A percentile compares a stretch with the other conserved stretches of the same genome.
These are phyloP conservation scores for Cottoperca gobio DNA, from an alignment of 2,797 vertebrate species.

Conservation along the genomic window DNA sequence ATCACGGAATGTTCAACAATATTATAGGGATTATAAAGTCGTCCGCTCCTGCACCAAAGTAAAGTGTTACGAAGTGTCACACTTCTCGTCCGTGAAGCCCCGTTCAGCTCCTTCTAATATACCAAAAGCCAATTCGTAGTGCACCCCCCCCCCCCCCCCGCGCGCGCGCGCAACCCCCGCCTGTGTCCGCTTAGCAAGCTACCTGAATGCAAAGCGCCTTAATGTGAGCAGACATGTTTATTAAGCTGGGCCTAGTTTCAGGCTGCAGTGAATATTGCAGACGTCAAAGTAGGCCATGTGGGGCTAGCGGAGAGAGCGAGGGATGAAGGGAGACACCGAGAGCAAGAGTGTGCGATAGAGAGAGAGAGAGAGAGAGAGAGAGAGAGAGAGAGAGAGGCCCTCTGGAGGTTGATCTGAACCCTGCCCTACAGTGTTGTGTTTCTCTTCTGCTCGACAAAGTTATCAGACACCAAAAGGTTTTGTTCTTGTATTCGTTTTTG, in stretches of 20 bases:
- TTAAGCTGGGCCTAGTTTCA: constrained; percentile 84
- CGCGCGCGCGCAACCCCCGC: constrained; percentile 66
- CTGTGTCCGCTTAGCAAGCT: constrained; percentile 74
- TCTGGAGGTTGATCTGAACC: constrained; percentile 74
- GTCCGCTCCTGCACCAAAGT: constrained; percentile 32
- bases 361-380: constrained; percentile 53
- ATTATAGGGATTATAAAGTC: constrained; percentile 36
- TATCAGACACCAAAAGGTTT: constrained; percentile 75
- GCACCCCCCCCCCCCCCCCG: constrained; percentile 57
- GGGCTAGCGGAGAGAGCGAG: constrained; percentile 72
- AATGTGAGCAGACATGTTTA: constrained; percentile 86
- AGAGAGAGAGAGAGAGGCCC: constrained; percentile 47
- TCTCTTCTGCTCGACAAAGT: constrained; percentile 75
- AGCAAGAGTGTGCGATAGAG: constrained; percentile 50
- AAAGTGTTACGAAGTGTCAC: constrained; percentile 33
- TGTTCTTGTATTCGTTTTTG: constrained; percentile 71
- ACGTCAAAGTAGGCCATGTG: constrained; percentile 85
- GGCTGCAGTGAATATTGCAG: constrained; percentile 86
- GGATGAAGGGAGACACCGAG: constrained; percentile 66
- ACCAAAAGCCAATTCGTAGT: constrained; percentile 58
- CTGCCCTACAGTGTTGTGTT: constrained; percentile 61
- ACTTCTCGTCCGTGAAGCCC: constrained; percentile 39
- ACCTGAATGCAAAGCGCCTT: constrained; percentile 83
- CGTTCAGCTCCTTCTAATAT: constrained; percentile 53
- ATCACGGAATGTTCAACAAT: background rate